These are phyloP conservation scores for Andrena minutula DNA, from an alignment of 2,888 invertebrate species.

Conservation along the genomic window DNA sequence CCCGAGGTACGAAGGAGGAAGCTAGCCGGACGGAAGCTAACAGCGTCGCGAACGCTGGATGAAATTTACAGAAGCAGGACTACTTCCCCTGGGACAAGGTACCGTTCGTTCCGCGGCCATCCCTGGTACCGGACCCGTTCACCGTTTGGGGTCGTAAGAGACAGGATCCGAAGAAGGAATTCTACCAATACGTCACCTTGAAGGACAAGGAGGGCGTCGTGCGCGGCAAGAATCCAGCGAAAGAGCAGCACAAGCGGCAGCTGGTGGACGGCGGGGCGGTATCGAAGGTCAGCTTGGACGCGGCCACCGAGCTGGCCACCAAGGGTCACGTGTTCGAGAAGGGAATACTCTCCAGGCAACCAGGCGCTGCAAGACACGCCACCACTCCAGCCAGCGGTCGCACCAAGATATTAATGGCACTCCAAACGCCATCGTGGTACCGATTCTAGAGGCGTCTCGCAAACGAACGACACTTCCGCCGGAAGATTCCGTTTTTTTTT, in stretches of 20 bases:
- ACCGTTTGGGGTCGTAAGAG: constrained; percentile 92
- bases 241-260: constrained; percentile 81
- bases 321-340: constrained; percentile 82
- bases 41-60: constrained; percentile 45
- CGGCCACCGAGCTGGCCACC: constrained; percentile 81
- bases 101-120: constrained; percentile 94
- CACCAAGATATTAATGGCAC: constrained; percentile 82
- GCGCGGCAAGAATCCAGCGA: constrained; percentile 80
- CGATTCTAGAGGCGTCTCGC: constrained; percentile 74
- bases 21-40: constrained; percentile 4
- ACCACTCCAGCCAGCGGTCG: constrained; percentile 80
- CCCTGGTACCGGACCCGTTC: constrained; percentile 93
- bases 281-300: constrained; percentile 82
- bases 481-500: background rate
- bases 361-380: constrained; percentile 77
- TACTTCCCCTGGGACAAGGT: constrained; percentile 95
- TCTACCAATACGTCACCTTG: constrained; percentile 82
- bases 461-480: background rate
- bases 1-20: constrained; percentile 12
- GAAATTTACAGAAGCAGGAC: constrained; percentile 89
- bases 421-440: constrained; percentile 83
- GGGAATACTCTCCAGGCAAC: constrained; percentile 81
- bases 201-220: constrained; percentile 80
- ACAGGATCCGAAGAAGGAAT: constrained; percentile 82
- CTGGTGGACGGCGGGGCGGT: constrained; percentile 82